phyloP scores from a whole-genome alignment of 2,888 invertebrate genomes.

The Eueremaeus valkanovi region DNA sequence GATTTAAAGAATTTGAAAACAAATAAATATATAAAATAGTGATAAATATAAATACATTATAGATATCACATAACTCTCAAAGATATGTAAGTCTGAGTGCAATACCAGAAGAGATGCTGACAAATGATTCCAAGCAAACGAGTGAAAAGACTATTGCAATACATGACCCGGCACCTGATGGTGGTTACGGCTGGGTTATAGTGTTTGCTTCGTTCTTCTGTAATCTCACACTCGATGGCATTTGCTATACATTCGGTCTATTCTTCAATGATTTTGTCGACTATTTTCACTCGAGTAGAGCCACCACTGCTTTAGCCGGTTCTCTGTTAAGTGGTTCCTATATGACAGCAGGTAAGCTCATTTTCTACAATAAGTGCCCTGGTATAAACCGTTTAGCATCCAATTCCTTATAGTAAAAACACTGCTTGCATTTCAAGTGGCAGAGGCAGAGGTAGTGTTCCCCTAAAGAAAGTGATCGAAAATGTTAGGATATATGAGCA shows the following conservation, averaged over 20 bases:
- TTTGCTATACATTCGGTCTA: constrained; percentile 95
- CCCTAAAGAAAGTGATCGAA: no score
- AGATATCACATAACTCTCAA: constrained; percentile 28
- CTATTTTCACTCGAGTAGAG: constrained; percentile 78
- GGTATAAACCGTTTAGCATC: no score
- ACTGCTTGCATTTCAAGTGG: no score
- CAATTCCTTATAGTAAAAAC: no score
- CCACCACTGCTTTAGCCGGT: constrained; percentile 87
- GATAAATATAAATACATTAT: no score
- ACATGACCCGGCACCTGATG: constrained; percentile 43
- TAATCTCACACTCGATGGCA: constrained; percentile 96
- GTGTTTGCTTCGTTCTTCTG: constrained; percentile 95
- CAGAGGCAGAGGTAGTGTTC: no score
- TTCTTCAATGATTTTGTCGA: constrained; percentile 74
- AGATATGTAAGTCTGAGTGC: constrained; percentile 35
- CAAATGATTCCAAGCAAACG: constrained; percentile 9
- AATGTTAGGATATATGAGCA: no score
- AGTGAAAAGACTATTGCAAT: constrained; percentile 16
- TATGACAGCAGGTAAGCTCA: constrained; percentile 68
- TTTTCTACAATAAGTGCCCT: no score
- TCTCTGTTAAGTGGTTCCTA: constrained; percentile 93
- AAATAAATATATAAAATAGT: no score
- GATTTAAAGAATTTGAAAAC: no score
- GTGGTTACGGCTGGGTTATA: constrained; percentile 87
- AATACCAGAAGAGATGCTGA: constrained; percentile 33